Percentiles rank a stretch among this genome's conserved stretches.
Conservation (phyloP, 2,113 vertebrate species). For the Willisornis vidua region DNA sequence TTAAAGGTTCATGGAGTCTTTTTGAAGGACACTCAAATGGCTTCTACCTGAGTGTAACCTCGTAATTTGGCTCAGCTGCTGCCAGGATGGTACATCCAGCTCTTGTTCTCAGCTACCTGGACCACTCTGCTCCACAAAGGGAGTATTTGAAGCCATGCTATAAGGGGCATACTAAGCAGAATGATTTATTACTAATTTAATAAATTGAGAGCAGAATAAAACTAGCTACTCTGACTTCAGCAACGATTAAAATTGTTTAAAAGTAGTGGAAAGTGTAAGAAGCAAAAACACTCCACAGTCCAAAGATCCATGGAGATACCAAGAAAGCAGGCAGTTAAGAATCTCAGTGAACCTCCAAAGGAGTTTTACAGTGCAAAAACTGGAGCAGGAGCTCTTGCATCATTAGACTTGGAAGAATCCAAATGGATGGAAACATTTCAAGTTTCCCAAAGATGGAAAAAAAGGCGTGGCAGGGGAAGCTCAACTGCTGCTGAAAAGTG, state of each 20-base stretch:
- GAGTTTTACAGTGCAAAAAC: not conserved
- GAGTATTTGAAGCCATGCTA: not conserved
- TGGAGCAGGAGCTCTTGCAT: not conserved
- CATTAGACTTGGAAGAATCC: not conserved
- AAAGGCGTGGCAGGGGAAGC: rapidly evolving
- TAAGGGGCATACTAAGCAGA: not conserved
- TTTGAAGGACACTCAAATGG: not conserved
- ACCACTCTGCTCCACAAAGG: not conserved
- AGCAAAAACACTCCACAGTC: not conserved
- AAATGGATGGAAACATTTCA: not conserved
- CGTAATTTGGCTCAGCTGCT: not conserved
- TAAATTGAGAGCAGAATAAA: not conserved
- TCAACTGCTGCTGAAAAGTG: not conserved
- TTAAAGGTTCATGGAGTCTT: not conserved
- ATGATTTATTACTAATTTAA: not conserved
- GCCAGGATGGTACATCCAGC: not conserved
- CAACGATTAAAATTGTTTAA: not conserved
- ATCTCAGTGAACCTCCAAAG: not conserved
- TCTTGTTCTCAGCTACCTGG: not conserved
- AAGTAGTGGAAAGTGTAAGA: not conserved
- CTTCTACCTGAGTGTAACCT: not conserved
- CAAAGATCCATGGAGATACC: not conserved
- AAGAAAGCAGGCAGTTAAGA: not conserved
- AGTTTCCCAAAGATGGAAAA: not conserved
- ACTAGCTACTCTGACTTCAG: not conserved